Evolutionary conservation across 2,888 invertebrate genomes (phyloP), one percentile per base, ranked within the genome.

Genomic region (Macrosoma leucophasiata): DNA sequence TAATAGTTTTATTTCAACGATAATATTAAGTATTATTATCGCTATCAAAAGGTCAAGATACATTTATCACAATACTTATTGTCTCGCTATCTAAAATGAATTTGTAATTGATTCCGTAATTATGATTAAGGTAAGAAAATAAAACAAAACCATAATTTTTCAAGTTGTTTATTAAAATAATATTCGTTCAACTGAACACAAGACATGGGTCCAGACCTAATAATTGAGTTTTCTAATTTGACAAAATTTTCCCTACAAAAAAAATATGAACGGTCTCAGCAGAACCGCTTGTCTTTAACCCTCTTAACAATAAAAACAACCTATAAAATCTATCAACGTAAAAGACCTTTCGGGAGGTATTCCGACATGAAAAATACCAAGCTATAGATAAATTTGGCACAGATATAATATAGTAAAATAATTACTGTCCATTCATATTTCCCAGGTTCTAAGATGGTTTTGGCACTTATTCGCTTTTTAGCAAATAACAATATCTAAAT

Each of bases 101-200:
- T n/a, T n/a, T n/a, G n/a, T n/a, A n/a, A n/a, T n/a, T n/a, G n/a
- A n/a, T n/a, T n/a, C n/a, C n/a, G n/a, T n/a, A n/a, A n/a, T n/a
- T n/a, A n/a, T n/a, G n/a, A n/a, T n/a, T n/a, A n/a, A 20, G n/a
- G n/a, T 9, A 4, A 2, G 13, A 15, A 49, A 73, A 68, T 67
- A 51, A 77, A 71, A 73, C 51, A 42, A 34, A 28, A 40, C n/a
- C 38, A 45, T 71, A 76, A 66, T 70, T 67, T 76, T 81, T 77
- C 61, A 77, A 71, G 74, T 78, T 81, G 82, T 84, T 84, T 84
- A 84, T 82, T 84, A 82, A 82, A 82, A 82, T 82, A 81, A 82
- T 82, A 84, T 79, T 82, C 76, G 81, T 82, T 76, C 79, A 77
- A 75, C 74, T 79, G 84, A 84, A 82, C 82, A 82, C 81, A 82